Evolutionary conservation across 1,140 invertebrate genomes (phyloP), one percentile per base, ranked within the genome.

Genomic region (Cryptotermes secundus): DNA sequence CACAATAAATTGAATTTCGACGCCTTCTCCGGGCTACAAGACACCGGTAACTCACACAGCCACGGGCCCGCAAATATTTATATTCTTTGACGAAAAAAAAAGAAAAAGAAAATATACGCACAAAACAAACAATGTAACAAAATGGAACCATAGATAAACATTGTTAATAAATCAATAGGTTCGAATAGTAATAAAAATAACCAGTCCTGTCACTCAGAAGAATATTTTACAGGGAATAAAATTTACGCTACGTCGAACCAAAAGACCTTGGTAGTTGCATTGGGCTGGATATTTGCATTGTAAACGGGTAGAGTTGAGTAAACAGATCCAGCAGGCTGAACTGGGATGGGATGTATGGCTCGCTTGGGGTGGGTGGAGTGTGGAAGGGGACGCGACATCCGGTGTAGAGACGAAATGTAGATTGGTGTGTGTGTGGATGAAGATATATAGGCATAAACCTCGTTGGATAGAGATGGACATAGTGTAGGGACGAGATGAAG

Each of bases 221-320:
- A 72, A 72, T 72, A 31, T 72, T 72, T n/a, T 72, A 72, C 59
- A 31, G 59, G 26, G 26, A 72, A 72, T 31, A 72, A 72, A 72
- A n/a, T 72, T 72, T n/a, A 26, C 31, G 59, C 26, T 1, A 31
- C 59, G 59, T n/a, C 1, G 1, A 12, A 72, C 26, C 59, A 31
- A 31, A 72, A 72, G 59, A n/a, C 59, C 26, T 3, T 72, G 59
- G 59, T 31, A n/a, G 59, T 72, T 6, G 3, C 59, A 72, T 3
- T 31, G 31, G n/a, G 59, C 26, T 31, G 59, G 26, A 72, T 72
- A 72, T 72, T 72, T 72, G 59, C 59, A 72, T n/a, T 72, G 59
- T 72, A 72, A 72, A 72, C 26, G 59, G 59, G 59, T 16, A 72
- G 59, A 72, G 59, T 31, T 72, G 59, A 49, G 59, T 72, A 72